Base-by-base conservation (phyloP, 2,113 vertebrate genomes). In the Numenius arquata region DNA sequence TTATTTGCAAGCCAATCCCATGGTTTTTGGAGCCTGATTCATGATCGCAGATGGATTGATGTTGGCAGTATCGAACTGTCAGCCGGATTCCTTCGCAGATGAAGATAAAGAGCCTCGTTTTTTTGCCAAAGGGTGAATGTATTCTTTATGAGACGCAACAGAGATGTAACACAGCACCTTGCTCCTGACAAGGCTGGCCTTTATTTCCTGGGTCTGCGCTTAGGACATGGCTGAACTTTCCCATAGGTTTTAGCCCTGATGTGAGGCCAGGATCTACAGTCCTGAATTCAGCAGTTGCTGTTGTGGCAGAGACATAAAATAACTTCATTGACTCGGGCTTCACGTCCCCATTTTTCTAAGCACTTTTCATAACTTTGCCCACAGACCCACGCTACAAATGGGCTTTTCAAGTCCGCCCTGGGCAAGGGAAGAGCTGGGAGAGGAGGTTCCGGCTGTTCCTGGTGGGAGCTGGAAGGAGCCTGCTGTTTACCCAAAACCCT, bases 101-200 rank as follows among this genome's bases (percentile, higher is more conserved):
- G 88, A 90, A 92, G 94, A 94, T 95, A 85, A 96, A 95, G 85
- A 89, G 71, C 78, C 67, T 61, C 22, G 22, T 8, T 85, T 8
- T 85, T 93, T 88, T 92, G 96, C 95, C 95, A 93, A 91, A 36
- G 94, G 71, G 67, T 93, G 94, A 97, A 95, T 95, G 71, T 85
- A 91, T 95, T 93, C 90, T 68, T 96, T 95, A 96, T 95, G 67
- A 90, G 63, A 48, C 5, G 29, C 71, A 94, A n/a, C 43, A 85
- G 95, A 91, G 92, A 82, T 88, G 95, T 91, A 95, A 93, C 88
- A 40, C 85, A 76, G 95, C 94, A 93, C 95, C 96, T 95, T 85
- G 76, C 56, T 84, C 50, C 80, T 89, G 87, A 96, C 94, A 97
- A 96, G 90, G 70, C 85, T 43, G 75, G 63, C 63, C 72, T 96